Evolutionary conservation across 2,113 vertebrate species (phyloP), one percentile per base, ranked within the genome.

Genomic region (Aphelocoma coerulescens): DNA sequence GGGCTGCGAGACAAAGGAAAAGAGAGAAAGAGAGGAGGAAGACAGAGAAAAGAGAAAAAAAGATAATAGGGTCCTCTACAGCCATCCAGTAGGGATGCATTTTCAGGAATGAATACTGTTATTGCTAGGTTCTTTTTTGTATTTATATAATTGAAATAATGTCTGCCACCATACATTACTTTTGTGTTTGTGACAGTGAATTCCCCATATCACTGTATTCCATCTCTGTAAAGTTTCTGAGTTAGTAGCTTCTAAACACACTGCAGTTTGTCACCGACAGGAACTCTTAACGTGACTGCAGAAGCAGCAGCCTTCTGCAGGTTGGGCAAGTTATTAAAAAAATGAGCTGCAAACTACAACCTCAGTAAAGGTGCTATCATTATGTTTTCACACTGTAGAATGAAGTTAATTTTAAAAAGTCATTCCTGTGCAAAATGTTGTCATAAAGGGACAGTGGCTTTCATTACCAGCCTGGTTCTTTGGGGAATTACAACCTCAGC

Each of bases 321-420:
- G 19, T 57, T 81, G 41, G 44, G 16, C 51, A 68, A 75, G 63
- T 90, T 58, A 88, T 68, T 84, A 17, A 88, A 85, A 78, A 75
- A 66, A 44, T 1, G 3, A 91, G 22, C 76, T 95, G 62, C 66
- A 51, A 73, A 58, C 52, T 87, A 2, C 49, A 65, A 81, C 65
- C 62, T 92, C 46, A 28, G 0, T 89, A 87, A 91, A 91, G 91
- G 83, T 92, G 59, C 48, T 81, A 13, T 63, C 67, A 35, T 81
- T 78, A 39, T 62, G 77, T 73, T 94, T 92, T 67, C 44, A 2
- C 85, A 69, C 44, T 51, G 21, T 49, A 68, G 69, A 67, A 84
- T 11, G 5, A 94, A 94, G 44, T 87, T 93, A 95, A 93, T 96
- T 93, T 92, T 46, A 61, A 95, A 88, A 92, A 94, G 37, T 80